Evolutionary conservation across 1,140 invertebrate genomes (phyloP).

Genomic region (Thaumatotibia leucotreta): DNA sequence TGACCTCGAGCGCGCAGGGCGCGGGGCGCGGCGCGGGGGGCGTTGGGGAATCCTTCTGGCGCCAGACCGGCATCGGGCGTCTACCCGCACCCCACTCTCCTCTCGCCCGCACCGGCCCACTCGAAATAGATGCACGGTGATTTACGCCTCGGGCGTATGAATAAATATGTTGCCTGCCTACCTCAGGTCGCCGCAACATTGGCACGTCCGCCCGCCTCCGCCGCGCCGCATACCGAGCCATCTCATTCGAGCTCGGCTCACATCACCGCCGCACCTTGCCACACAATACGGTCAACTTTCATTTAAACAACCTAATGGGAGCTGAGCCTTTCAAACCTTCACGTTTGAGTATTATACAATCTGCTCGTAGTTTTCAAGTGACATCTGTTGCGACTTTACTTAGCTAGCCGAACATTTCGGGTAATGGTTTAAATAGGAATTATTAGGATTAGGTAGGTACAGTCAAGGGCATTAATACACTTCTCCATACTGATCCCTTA

Average conservation of each 20-base stretch:
- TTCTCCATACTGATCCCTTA: too few species aligned
- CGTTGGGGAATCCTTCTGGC: slow-evolving; percentile 77
- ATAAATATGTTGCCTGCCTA: slow-evolving; percentile 65
- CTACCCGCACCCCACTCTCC: slow-evolving; percentile 55
- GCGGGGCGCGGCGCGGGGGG: slow-evolving; percentile 48
- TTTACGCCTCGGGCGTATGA: slow-evolving; percentile 72
- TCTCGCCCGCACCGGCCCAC: slow-evolving; percentile 46
- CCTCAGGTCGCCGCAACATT: slow-evolving; percentile 41
- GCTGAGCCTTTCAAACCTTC: not conserved
- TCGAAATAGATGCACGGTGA: slow-evolving; percentile 74
- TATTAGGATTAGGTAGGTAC: too few species aligned
- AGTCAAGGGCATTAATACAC: too few species aligned
- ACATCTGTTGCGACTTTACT: not conserved
- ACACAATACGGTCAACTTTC: slow-evolving; percentile 11
- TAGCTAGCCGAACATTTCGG: too few species aligned
- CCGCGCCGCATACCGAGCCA: slow-evolving; percentile 31
- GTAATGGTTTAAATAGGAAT: not conserved
- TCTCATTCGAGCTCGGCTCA: slow-evolving; percentile 4
- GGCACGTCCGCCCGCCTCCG: slow-evolving; percentile 67
- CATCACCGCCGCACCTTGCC: slow-evolving; percentile 6
- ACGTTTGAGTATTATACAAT: not conserved
- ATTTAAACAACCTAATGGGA: not conserved
- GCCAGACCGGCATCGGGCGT: slow-evolving; percentile 72
- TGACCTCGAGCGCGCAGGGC: slow-evolving; percentile 2
- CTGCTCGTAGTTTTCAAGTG: not conserved